These are phyloP conservation scores for Rhopilema esculentum DNA, from an alignment of 30 jellyfish, hydroid and myxozoan species.

Conservation along the genomic window DNA sequence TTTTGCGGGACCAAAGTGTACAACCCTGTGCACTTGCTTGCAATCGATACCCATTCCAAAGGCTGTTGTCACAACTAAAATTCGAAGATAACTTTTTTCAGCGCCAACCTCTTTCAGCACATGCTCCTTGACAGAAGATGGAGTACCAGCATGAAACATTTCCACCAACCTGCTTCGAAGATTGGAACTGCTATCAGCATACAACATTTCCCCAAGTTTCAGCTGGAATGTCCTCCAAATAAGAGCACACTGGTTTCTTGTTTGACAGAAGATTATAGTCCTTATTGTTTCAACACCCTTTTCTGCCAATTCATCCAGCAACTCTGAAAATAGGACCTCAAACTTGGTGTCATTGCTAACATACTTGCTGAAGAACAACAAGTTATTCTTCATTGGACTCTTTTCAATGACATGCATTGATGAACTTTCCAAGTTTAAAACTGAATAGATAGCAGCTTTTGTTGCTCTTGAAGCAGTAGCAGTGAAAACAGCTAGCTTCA, in stretches of 20 bases:
- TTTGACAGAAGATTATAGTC: no score
- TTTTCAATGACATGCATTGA: constrained; percentile 27
- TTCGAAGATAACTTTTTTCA: not conserved
- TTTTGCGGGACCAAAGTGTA: constrained; percentile 67
- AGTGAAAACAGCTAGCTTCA: constrained; percentile 24
- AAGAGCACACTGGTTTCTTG: constrained; percentile 37
- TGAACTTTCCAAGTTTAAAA: not conserved
- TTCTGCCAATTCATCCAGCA: not conserved
- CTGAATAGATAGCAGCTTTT: constrained; percentile 5
- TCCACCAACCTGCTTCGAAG: constrained; percentile 33
- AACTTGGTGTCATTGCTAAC: constrained; percentile 23
- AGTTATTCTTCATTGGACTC: constrained; percentile 33
- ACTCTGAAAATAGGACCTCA: constrained; percentile 3
- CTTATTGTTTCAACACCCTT: not conserved
- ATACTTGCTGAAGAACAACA: constrained; percentile 13
- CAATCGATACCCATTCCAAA: constrained; percentile 67
- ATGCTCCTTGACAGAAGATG: constrained; percentile 31
- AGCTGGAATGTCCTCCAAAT: constrained; percentile 31
- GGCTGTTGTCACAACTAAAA: constrained; percentile 30
- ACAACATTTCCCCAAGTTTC: not conserved
- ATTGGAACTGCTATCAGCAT: not conserved
- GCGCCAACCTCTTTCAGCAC: constrained; percentile 3
- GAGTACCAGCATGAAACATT: constrained; percentile 67
- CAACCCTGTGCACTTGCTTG: constrained; percentile 18
- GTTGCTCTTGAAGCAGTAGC: constrained; percentile 35